phyloP scores from a whole-genome alignment of 2,797 vertebrate genomes.

The Sphenopsis melanotis region DNA sequence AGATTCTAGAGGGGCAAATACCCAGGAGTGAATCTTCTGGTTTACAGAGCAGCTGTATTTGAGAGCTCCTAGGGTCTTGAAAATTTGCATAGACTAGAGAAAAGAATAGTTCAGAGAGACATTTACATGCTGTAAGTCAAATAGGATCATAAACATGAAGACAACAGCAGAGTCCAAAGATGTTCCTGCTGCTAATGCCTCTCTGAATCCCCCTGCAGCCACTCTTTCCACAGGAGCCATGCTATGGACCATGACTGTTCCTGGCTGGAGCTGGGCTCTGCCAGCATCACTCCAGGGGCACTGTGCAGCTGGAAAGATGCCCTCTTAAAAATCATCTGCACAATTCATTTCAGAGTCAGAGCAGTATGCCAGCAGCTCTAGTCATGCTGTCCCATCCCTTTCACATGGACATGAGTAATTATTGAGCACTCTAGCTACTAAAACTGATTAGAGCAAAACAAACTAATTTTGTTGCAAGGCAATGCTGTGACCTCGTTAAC shows the following conservation, averaged over 20 bases:
- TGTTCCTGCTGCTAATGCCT: neutral
- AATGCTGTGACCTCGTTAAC: neutral
- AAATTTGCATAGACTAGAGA: neutral
- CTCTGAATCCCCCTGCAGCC: neutral
- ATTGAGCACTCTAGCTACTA: neutral
- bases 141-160: neutral
- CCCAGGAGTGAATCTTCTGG: neutral
- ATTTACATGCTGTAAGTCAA: neutral
- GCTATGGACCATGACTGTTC: neutral
- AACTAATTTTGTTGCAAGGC: slow-evolving; percentile 17
- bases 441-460: slow-evolving; percentile 33
- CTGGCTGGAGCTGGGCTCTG: neutral
- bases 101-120: neutral
- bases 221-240: neutral
- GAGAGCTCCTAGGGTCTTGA: neutral
- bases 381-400: neutral
- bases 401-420: slow-evolving; percentile 1
- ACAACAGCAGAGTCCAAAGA: neutral
- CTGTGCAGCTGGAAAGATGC: neutral
- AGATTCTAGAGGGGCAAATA: neutral
- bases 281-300: neutral
- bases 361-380: neutral
- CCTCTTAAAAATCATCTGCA: neutral
- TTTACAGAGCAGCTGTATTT: neutral
- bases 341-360: neutral